Evolutionary conservation across 2,797 vertebrate genomes (phyloP).

Genomic region (Muraenolepis orangiensis): DNA sequence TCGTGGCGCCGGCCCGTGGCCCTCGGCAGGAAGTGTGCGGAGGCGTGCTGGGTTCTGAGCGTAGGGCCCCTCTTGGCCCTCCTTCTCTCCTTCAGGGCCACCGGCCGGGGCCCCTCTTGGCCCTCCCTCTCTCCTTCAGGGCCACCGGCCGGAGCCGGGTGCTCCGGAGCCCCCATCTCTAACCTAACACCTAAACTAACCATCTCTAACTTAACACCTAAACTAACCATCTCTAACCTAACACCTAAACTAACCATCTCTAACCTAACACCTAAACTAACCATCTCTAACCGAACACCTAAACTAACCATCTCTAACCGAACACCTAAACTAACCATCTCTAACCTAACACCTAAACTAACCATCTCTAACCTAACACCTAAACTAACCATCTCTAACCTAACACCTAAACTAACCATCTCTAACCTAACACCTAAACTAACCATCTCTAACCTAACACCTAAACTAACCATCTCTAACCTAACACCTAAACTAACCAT

Average conservation of each 20-base stretch:
- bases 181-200: not conserved
- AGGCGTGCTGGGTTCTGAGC: conserved; percentile 90
- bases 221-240: not conserved
- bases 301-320: not conserved
- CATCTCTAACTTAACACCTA: no score
- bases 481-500: no score
- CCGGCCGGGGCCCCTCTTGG: conserved; percentile 91
- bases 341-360: not conserved
- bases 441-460: no score
- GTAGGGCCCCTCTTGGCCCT: conserved; percentile 91
- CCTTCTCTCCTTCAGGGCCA: conserved; percentile 93
- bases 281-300: no score
- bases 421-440: not conserved
- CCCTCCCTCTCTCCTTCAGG: conserved; percentile 92
- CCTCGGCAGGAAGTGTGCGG: conserved; percentile 92
- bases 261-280: not conserved
- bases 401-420: no score
- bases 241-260: no score
- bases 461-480: not conserved
- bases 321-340: no score
- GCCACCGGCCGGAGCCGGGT: conserved; percentile 93
- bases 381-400: not conserved
- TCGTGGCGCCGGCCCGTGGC: conserved; percentile 71
- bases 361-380: no score
- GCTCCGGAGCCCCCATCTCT: conserved; percentile 72